Evolutionary conservation across 2,797 vertebrate genomes (phyloP), one percentile per base, ranked within the genome.

Genomic region (Chromis chromis): DNA sequence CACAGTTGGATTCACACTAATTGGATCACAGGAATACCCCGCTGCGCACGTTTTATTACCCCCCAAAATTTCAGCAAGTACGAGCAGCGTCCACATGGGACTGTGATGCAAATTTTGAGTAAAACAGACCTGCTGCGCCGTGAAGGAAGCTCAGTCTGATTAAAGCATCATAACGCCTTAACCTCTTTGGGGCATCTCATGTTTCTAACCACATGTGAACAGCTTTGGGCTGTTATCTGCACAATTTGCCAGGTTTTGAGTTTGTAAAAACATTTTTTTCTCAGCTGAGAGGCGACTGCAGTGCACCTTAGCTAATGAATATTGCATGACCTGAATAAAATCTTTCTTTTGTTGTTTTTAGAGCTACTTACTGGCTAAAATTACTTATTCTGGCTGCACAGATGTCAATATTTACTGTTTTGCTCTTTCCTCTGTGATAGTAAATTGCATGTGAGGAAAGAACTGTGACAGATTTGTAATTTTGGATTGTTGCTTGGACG

Each of bases 141-240:
- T 55, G 40, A 67, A 55, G 63, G 2, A 24, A 79, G 76, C 56
- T 80, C 50, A 5, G 5, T 68, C 68, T 62, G 58, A 81, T 82
- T 79, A 79, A 73, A 79, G 68, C 53, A 21, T 40, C 53, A n/a
- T 40, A 79, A 44, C 55, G 14, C 65, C 49, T 82, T 55, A 27
- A 52, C 55, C 70, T 76, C 78, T 69, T 73, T 28, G 62, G 73
- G 53, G 74, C 60, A 28, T 64, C 48, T 72, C 6, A 28, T 46
- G 49, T 65, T 81, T 82, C 44, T 65, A 50, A 59, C 53, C 36
- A n/a, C 27, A 42, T 57, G 44, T 54, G n/a, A 68, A 44, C 6
- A 42, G 67, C 61, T 74, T 14, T 48, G 42, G 48, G 48, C 71
- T 62, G 52, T 64, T 33, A 22, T 46, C 3, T 36, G 19, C 42